Percentiles rank a stretch among this genome's conserved stretches.
Conservation (phyloP, 2,888 invertebrate genomes). For the Parasteatoda lunata region DNA sequence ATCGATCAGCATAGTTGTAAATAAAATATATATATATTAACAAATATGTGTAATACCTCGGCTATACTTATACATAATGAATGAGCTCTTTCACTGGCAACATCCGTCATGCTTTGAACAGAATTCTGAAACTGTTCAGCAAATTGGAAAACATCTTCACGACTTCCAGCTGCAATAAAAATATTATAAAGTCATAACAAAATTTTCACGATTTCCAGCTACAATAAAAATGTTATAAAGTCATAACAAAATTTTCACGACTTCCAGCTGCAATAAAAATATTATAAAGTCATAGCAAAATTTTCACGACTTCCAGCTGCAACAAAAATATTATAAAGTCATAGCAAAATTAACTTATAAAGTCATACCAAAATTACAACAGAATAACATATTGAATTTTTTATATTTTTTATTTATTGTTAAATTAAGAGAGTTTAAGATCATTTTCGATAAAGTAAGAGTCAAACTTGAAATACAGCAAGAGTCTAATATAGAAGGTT, state of each 20-base stretch:
- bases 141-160: slow-evolving; percentile 56
- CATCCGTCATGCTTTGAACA: slow-evolving; percentile 66
- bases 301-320: slow-evolving; percentile 64
- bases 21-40: not conserved
- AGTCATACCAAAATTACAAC: no score
- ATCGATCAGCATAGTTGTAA: no score
- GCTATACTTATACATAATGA: slow-evolving; percentile 29
- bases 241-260: slow-evolving; percentile 54
- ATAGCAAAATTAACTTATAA: no score
- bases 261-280: slow-evolving; percentile 61
- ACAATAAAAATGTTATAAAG: no score
- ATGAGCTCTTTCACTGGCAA: slow-evolving; percentile 31
- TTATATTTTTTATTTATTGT: no score
- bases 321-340: no score
- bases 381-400: no score
- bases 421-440: no score
- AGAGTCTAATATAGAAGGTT: no score
- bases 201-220: slow-evolving; percentile 64
- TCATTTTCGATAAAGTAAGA: no score
- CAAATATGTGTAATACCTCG: slow-evolving; percentile 26
- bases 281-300: no score
- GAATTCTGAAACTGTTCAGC: slow-evolving; percentile 55
- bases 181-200: not conserved
- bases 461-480: no score
- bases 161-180: slow-evolving; percentile 58